Conservation (phyloP, 2,797 vertebrate genomes). For the Todus mexicanus region DNA sequence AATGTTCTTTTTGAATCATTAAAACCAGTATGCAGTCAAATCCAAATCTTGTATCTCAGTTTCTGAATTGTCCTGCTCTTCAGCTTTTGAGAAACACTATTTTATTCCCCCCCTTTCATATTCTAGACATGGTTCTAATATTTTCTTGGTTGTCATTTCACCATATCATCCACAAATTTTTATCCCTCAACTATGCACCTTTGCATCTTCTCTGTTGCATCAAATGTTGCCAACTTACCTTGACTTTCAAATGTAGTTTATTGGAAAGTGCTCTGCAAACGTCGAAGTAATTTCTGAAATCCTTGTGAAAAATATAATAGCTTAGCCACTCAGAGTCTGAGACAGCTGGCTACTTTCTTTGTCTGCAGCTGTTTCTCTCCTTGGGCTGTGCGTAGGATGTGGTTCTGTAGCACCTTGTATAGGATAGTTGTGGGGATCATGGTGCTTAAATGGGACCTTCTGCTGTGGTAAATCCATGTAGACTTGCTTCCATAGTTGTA, state of each 20-base stretch:
- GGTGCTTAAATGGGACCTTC: neutral
- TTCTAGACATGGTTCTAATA: neutral
- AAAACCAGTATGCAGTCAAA: neutral
- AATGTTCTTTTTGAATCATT: neutral
- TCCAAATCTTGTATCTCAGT: neutral
- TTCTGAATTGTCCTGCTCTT: neutral
- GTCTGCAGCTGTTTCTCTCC: neutral
- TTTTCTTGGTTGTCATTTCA: neutral
- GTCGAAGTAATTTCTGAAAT: too few relatives aligned
- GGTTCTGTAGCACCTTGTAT: neutral
- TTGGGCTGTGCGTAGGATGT: neutral
- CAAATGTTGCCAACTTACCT: neutral
- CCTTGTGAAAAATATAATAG: too few relatives aligned
- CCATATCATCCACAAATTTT: neutral
- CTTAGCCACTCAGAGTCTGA: neutral
- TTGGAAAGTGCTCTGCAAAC: neutral
- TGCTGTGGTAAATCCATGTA: neutral
- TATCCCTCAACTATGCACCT: neutral
- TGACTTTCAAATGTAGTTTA: neutral
- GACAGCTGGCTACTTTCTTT: neutral
- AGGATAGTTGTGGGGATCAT: neutral
- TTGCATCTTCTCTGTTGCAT: neutral
- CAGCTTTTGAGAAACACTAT: neutral
- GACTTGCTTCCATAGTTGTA: neutral
- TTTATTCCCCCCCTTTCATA: neutral